These are phyloP conservation scores for Eleutherodactylus coqui DNA, from an alignment of 2,797 vertebrate species.

Conservation along the genomic window DNA sequence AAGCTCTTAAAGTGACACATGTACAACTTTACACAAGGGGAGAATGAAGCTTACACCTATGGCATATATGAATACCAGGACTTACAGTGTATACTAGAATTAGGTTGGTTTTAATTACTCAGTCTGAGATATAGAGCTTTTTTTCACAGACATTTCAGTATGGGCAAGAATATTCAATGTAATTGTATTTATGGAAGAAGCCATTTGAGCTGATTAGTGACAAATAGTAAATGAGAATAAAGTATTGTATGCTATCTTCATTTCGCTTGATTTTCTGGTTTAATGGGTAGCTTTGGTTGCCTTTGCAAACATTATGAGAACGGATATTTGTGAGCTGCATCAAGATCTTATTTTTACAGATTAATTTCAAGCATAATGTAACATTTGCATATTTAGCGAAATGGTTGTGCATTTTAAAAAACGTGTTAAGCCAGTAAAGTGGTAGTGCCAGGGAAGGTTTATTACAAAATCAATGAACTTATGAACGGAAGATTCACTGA, in stretches of 20 bases:
- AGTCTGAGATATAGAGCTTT: not conserved
- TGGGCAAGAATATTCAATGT: conserved; percentile 17
- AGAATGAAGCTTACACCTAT: no score
- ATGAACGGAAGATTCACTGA: conserved; percentile 52
- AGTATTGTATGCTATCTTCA: not conserved
- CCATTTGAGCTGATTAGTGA: conserved; percentile 36
- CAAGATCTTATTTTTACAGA: conserved; percentile 1
- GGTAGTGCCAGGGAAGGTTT: conserved; percentile 41
- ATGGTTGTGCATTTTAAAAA: conserved; percentile 16
- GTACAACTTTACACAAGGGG: no score
- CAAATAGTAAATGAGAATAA: conserved; percentile 19
- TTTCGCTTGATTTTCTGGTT: conserved; percentile 6
- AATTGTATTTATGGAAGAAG: conserved; percentile 22
- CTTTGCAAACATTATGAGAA: conserved; percentile 5
- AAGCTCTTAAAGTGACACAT: no score
- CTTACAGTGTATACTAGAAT: not conserved
- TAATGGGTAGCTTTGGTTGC: conserved; percentile 11
- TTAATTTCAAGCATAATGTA: conserved; percentile 32
- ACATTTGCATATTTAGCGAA: conserved; percentile 51
- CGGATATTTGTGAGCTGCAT: not conserved
- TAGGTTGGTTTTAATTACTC: conserved; percentile 23
- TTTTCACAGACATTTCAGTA: not conserved
- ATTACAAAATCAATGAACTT: conserved; percentile 55
- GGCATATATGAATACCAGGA: not conserved
- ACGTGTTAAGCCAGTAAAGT: conserved; percentile 50